These are phyloP conservation scores for Gastrophysa polygoni DNA, from an alignment of 2,888 invertebrate genomes.

Conservation along the genomic window DNA sequence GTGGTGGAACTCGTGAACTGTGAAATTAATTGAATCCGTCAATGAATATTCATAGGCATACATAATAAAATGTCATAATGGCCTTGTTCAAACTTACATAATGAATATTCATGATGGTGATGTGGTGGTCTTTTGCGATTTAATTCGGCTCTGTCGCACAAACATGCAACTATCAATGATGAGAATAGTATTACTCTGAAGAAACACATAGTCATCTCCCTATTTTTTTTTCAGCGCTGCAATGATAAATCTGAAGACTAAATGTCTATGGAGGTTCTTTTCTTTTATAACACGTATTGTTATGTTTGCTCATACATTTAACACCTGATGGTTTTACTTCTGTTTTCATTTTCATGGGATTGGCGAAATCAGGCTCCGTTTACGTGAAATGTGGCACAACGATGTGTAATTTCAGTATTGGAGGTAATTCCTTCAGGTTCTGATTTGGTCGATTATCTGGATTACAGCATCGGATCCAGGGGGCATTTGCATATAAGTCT, in stretches of 20 bases:
- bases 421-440: too few relatives aligned
- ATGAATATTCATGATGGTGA: conserved; percentile 27
- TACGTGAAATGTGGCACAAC: neutral
- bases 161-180: conserved; percentile 24
- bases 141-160: conserved; percentile 19
- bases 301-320: neutral
- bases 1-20: conserved; percentile 49
- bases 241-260: neutral
- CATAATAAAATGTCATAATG: too few relatives aligned
- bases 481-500: too few relatives aligned
- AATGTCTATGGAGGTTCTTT: neutral
- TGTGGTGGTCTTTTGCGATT: conserved; percentile 20
- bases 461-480: too few relatives aligned
- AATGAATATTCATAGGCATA: neutral
- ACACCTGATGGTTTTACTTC: neutral
- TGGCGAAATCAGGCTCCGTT: neutral
- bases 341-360: neutral
- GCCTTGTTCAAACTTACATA: conserved; percentile 32
- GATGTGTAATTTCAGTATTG: neutral
- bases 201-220: neutral
- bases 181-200: conserved; percentile 6
- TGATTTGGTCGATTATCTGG: too few relatives aligned
- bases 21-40: conserved; percentile 24
- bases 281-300: neutral
- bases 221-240: neutral